These are phyloP conservation scores for Maniola jurtina DNA, from an alignment of 1,140 invertebrate species.

Conservation along the genomic window DNA sequence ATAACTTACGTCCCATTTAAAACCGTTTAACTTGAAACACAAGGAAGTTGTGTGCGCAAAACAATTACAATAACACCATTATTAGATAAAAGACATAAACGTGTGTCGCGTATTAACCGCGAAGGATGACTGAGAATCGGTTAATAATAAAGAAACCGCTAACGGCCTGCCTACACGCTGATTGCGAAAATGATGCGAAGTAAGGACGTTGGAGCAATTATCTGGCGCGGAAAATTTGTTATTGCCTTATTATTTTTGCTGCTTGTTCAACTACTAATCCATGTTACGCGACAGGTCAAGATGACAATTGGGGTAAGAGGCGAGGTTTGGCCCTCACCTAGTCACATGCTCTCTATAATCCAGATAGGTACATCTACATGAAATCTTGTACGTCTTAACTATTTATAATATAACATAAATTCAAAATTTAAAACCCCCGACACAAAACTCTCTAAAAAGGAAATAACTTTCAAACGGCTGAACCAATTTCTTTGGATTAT, in stretches of 20 bases:
- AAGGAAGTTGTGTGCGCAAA: constrained; percentile 11
- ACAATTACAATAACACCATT: constrained; percentile 13
- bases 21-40: constrained; percentile 13
- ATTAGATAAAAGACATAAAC: constrained; percentile 12
- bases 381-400: too few species aligned
- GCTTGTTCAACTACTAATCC: not conserved
- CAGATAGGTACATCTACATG: too few species aligned
- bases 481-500: too few species aligned
- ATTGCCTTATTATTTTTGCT: not conserved
- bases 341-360: too few species aligned
- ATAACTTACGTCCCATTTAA: constrained; percentile 36
- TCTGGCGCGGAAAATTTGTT: constrained; percentile 22
- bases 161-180: too few species aligned
- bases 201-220: constrained; percentile 22
- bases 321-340: too few species aligned
- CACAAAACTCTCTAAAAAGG: too few species aligned
- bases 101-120: constrained; percentile 12
- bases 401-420: too few species aligned
- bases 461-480: too few species aligned
- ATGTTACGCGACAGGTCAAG: too few species aligned
- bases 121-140: constrained; percentile 12
- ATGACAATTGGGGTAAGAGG: too few species aligned
- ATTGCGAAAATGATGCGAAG: not conserved
- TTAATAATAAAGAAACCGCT: not conserved
- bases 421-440: too few species aligned